phyloP scores from a whole-genome alignment of 2,113 vertebrate genomes.

The Rhagologus leucostigma region DNA sequence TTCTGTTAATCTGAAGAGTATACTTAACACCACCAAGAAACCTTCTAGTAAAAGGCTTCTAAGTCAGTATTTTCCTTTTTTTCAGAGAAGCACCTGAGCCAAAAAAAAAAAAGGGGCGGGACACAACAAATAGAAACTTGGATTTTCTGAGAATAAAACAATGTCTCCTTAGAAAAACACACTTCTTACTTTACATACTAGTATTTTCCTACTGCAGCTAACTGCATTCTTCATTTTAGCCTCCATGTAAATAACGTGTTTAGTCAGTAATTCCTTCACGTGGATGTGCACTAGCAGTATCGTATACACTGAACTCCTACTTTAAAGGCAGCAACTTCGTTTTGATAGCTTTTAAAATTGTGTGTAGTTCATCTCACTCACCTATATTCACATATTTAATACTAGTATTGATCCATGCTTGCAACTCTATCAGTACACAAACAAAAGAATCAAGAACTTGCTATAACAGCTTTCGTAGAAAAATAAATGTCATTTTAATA shows the following conservation, averaged over 20 bases:
- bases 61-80: not conserved
- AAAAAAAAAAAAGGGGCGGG: not conserved
- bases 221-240: not conserved
- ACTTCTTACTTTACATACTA: not conserved
- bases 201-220: not conserved
- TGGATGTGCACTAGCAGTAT: not conserved
- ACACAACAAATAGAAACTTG: not conserved
- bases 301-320: not conserved
- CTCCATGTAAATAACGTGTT: not conserved
- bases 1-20: not conserved
- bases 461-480: not conserved
- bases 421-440: not conserved
- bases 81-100: not conserved
- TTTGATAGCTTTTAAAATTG: not conserved
- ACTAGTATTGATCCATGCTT: not conserved
- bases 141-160: not conserved
- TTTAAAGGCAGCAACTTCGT: not conserved
- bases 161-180: not conserved
- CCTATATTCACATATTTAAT: not conserved
- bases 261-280: not conserved
- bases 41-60: not conserved
- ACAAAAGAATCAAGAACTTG: not conserved
- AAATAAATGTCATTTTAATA: not conserved
- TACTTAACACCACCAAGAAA: not conserved
- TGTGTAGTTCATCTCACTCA: not conserved